A percentile compares a stretch with the other conserved stretches of the same genome.
Conservation (phyloP, 2,113 vertebrate species). For the Ophiodon elongatus region DNA sequence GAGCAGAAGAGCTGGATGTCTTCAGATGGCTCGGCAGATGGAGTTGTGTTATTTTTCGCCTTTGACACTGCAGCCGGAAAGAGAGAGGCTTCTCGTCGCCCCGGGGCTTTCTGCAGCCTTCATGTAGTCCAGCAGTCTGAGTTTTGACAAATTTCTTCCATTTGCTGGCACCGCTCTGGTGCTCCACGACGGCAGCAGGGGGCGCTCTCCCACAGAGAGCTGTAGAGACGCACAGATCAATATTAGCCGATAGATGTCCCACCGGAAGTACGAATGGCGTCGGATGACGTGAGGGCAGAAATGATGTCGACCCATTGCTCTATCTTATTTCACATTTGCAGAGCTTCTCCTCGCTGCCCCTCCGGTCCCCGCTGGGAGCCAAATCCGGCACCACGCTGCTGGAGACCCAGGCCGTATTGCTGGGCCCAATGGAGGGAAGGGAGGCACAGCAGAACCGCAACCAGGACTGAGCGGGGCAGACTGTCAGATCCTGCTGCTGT, state of each 20-base stretch:
- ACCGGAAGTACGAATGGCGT: background rate
- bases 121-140: slow-evolving; percentile 34
- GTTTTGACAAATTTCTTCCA: slow-evolving; percentile 44
- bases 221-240: slow-evolving; percentile 1
- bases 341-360: no score
- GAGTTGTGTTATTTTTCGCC: slow-evolving; percentile 31
- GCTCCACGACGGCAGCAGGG: background rate
- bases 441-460: no score
- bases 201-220: background rate
- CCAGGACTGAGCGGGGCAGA: background rate
- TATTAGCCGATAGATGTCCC: background rate
- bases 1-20: slow-evolving; percentile 66
- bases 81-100: slow-evolving; percentile 35
- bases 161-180: slow-evolving; percentile 6
- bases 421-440: no score
- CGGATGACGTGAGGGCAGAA: background rate
- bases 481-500: no score
- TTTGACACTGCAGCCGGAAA: slow-evolving; percentile 48
- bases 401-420: no score
- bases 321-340: background rate
- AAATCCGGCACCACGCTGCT: no score
- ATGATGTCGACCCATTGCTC: background rate
- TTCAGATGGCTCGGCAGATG: slow-evolving; percentile 76
- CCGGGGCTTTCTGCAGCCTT: slow-evolving; percentile 25
- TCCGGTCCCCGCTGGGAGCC: no score